Evolutionary conservation across 2,888 invertebrate genomes (phyloP), one percentile per base, ranked within the genome.

Genomic region (Lasioglossum leucozonium): DNA sequence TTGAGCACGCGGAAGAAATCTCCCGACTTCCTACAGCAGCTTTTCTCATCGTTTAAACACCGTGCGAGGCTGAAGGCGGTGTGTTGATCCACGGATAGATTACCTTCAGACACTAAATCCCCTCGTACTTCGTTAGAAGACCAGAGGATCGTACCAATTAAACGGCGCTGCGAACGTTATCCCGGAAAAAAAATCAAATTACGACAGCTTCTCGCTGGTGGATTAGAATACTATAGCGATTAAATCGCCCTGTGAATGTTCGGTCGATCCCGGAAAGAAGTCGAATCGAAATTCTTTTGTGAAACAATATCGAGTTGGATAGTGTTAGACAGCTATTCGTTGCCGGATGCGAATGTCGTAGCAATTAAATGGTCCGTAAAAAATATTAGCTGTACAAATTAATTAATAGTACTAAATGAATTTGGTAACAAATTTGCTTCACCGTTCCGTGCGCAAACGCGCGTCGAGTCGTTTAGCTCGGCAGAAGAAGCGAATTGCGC

Each of bases 1-100:
- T 86, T 87, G 81, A 73, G 77, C 74, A 86, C 40, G 37, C 85
- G 85, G 81, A 89, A 89, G 72, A 73, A 58, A 44, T 62, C 62
- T 40, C 58, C 77, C 79, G 78, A 77, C 84, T 85, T 89, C 84
- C 81, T 82, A 82, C 75, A 67, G 62, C 37, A 40, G 37, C 71
- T 69, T 87, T 75, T 79, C 86, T 85, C 86, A 77, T 55, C 74
- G 65, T 58, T 37, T 11, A 13, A 37, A 51, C 34, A 44, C 69
- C 11, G 26, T 16, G 26, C 40, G 47, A 40, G 67, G 47, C 37
- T 55, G 16, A 71, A 44, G 37, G 13, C 69, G 55, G n/a, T n/a
- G 11, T 47, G 72, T 26, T 30, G 51, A 62, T 72, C 40, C 30
- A 30, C 37, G 5, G 47, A 30, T 51, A 40, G 40, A 40, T 69